These are phyloP conservation scores for Oncorhynchus masou DNA, from an alignment of 2,113 vertebrate genomes.

Conservation along the genomic window DNA sequence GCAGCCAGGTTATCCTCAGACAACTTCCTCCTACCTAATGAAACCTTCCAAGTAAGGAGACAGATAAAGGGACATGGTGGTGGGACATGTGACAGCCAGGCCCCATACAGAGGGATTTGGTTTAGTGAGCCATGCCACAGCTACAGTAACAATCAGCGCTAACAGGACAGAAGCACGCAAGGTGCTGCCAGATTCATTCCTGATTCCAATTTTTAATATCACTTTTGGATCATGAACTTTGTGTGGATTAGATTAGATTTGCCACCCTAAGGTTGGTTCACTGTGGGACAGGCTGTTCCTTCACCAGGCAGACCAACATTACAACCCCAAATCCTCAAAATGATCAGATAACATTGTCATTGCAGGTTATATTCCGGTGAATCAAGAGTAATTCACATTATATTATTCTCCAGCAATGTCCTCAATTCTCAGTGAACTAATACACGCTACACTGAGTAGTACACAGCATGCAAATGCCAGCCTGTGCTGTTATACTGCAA, in stretches of 20 bases:
- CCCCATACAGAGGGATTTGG: slow-evolving; percentile 46
- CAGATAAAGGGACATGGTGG: slow-evolving; percentile 48
- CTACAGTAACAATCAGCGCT: slow-evolving; percentile 45
- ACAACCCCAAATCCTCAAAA: neutral
- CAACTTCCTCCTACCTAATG: slow-evolving; percentile 19
- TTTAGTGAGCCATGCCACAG: slow-evolving; percentile 10
- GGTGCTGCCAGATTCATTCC: slow-evolving; percentile 72
- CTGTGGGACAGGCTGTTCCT: slow-evolving; percentile 61
- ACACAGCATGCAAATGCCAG: neutral
- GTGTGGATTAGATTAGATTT: slow-evolving; percentile 70
- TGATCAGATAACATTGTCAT: neutral
- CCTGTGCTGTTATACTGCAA: neutral
- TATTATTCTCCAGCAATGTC: neutral
- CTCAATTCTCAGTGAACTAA: neutral
- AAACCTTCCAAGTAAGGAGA: slow-evolving; percentile 46
- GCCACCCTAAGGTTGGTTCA: slow-evolving; percentile 55
- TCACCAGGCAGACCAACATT: slow-evolving; percentile 42
- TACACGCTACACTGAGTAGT: neutral
- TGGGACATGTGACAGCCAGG: neutral
- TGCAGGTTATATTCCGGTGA: neutral
- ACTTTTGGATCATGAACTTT: slow-evolving; percentile 71
- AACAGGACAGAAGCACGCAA: slow-evolving; percentile 54
- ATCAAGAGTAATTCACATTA: neutral
- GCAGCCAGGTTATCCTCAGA: slow-evolving; percentile 29
- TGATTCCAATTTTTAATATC: slow-evolving; percentile 72